Base-by-base conservation (phyloP, 2,113 vertebrate species). In the Xiphophorus couchianus region DNA sequence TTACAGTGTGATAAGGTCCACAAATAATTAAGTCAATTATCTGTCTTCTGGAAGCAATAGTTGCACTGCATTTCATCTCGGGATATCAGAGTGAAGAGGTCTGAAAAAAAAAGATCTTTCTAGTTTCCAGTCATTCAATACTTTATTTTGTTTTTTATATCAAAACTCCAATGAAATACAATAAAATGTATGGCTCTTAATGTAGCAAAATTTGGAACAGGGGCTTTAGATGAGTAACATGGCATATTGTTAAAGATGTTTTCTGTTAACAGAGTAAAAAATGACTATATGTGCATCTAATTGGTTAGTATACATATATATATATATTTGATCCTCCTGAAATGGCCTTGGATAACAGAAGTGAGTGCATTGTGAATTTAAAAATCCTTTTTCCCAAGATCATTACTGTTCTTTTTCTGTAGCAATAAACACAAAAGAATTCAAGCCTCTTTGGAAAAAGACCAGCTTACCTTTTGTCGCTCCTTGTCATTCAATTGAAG, bases 401-500 rank as follows among this genome's bases (percentile, higher is more conserved):
- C 4, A 81, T 48, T 77, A 61, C n/a, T 30, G 61, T 48, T 75
- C 65, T 86, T 81, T 69, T 85, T 74, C 62, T 17, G 25, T 62
- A 73, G 77, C 69, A 71, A 74, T 77, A 78, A 80, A 72, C 64
- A 71, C 30, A 74, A 69, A 81, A 78, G 58, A 27, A 71, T 33
- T 74, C 11, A 58, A 75, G 42, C 9, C 13, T 73, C 48, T 27
- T 66, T 80, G 29, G 39, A 64, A 77, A 86, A 78, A 81, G 64
- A 48, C 37, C 39, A 79, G 22, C 58, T 67, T 66, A 31, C 22
- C 27, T 73, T 69, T 70, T 65, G 69, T 67, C 58, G 39, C 73
- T 86, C 6, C 63, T 86, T 85, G 78, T 78, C 84, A 87, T 90
- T 88, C 81, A 69, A 44, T 78, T 76, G 60, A 60, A 75, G 81